Evolutionary conservation across 35 echinoderm and acorn worm species (phyloP), one percentile per base, ranked within the genome.

Genomic region (Lytechinus pictus): DNA sequence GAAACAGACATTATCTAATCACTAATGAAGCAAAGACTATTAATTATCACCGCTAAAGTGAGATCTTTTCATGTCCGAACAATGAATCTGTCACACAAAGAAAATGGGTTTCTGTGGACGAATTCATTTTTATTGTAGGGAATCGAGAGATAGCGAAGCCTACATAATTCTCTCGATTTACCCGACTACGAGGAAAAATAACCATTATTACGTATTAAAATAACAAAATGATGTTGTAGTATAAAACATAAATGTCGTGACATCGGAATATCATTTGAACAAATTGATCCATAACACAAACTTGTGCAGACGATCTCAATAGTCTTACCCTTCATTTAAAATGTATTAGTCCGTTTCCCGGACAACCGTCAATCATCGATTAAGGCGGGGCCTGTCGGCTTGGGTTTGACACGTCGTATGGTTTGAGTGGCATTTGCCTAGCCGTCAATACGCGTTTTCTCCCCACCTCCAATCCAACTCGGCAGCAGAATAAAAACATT

Each of bases 361-460:
- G 86, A 94, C 90, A 96, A 97, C 96, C 94, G 97, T 97, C 97
- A 96, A 95, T 97, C 96, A 97, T 55, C 86, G 66, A 61, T 95
- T 79, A 94, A 91, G 97, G 97, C 95, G 97, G 95, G 86, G 97
- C 97, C 92, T 96, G 94, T 66, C 92, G 95, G 97, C 97, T 97
- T 97, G 97, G 95, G 95, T 95, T 95, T 96, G 97, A 97, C 97
- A 97, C 97, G 97, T 97, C 95, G 95, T 93, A 89, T 24, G 95
- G 90, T 97, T 99, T 99, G 98, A 99, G 97, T 99, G 98, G 98
- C 98, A 98, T 99, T 97, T 97, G 95, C 88, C 9, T 97, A 95
- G 96, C 95, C 96, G 97, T 99, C 97, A 97, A 98, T 94, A 95
- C 94, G 95, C 93, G 97, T 96, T 95, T 95, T 86, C 96, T 98